Percentiles rank a stretch among this genome's conserved stretches.
Evolutionary conservation across 1,140 invertebrate species (phyloP).

Genomic region (Drosophila bocqueti): DNA sequence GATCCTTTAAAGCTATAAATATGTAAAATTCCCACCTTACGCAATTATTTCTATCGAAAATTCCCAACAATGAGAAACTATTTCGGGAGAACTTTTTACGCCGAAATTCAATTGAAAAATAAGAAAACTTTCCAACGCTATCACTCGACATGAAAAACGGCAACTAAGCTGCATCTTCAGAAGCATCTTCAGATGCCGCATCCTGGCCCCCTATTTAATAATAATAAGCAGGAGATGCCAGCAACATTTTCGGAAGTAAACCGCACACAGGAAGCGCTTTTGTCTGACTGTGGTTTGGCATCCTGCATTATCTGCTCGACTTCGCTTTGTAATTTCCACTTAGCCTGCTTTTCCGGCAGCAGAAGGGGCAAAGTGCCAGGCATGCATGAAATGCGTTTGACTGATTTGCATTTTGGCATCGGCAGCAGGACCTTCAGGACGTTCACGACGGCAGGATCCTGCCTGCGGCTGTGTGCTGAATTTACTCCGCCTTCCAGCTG

Average conservation of each 20-base stretch:
- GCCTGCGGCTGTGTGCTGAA: conserved; percentile 29
- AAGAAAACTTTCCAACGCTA: background rate
- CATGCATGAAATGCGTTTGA: conserved; percentile 76
- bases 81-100: background rate
- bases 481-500: conserved; percentile 23
- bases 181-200: background rate
- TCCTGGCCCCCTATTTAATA: background rate
- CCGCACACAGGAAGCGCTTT: conserved; percentile 31
- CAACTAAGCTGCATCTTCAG: background rate
- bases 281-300: conserved; percentile 31
- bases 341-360: conserved; percentile 5
- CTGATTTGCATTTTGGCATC: conserved; percentile 70
- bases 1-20: background rate
- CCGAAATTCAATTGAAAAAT: conserved; percentile 7
- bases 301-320: conserved; percentile 29
- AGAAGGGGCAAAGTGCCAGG: conserved; percentile 27
- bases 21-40: background rate
- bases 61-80: background rate
- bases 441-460: conserved; percentile 14
- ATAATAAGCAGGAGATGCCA: conserved; percentile 19
- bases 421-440: conserved; percentile 24
- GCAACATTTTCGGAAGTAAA: conserved; percentile 9
- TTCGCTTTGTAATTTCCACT: conserved; percentile 29
- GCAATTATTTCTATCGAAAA: background rate
- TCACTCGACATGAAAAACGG: background rate